phyloP scores from a whole-genome alignment of 2,888 invertebrate species.

The Parnassius mnemosyne region DNA sequence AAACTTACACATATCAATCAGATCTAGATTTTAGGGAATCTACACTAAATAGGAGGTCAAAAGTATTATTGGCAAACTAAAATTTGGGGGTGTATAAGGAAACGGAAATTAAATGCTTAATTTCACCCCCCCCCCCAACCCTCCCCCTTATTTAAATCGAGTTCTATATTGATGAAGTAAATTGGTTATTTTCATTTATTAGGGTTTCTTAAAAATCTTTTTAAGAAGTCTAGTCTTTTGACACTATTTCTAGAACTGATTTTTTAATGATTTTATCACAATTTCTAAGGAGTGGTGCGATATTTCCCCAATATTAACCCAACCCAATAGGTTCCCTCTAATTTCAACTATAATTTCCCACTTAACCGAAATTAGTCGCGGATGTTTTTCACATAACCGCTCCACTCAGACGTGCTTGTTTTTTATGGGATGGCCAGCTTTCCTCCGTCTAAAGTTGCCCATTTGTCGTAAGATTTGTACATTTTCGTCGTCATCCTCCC shows the following conservation, averaged over 20 bases:
- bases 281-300: background rate
- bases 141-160: too few species aligned
- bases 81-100: background rate
- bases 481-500: constrained; percentile 85
- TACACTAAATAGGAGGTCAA: constrained; percentile 1
- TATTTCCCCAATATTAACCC: background rate
- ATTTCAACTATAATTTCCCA: background rate
- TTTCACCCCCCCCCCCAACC: too few species aligned
- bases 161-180: too few species aligned
- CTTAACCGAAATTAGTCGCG: background rate
- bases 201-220: too few species aligned
- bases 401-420: constrained; percentile 64
- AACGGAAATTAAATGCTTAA: background rate
- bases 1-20: background rate
- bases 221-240: too few species aligned
- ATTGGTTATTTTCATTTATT: too few species aligned
- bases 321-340: too few species aligned
- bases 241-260: too few species aligned
- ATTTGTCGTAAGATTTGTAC: constrained; percentile 83
- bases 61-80: background rate
- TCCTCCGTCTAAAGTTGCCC: constrained; percentile 82
- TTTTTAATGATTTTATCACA: constrained; percentile 9
- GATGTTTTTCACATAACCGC: background rate
- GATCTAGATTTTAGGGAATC: constrained; percentile 8
- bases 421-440: constrained; percentile 57